A percentile compares a stretch with the other conserved stretches of the same genome.
Evolutionary conservation across 2,797 vertebrate species (phyloP).

Genomic region (Eupleurogrammus muticus): DNA sequence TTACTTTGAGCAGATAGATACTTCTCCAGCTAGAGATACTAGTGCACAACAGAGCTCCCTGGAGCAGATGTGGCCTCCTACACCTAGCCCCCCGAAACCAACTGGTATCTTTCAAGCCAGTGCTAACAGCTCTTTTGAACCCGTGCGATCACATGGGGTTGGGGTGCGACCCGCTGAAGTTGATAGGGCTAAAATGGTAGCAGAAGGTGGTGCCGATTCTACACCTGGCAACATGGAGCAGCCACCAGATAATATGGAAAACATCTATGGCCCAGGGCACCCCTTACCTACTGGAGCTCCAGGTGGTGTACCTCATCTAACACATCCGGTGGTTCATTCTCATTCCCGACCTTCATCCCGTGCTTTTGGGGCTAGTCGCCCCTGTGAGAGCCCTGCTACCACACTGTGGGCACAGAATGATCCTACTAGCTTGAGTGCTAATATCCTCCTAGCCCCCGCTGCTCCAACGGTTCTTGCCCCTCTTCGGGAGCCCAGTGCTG

Average conservation of each 20-base stretch:
- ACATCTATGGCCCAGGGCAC: constrained; percentile 83
- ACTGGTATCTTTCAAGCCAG: constrained; percentile 95
- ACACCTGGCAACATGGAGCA: constrained; percentile 93
- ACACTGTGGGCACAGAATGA: constrained; percentile 97
- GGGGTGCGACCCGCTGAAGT: constrained; percentile 89
- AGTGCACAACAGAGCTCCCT: constrained; percentile 50
- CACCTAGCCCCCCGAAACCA: constrained; percentile 96
- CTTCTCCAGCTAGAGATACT: constrained; percentile 86
- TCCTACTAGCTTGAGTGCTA: constrained; percentile 88
- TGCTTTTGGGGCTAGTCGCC: constrained; percentile 83
- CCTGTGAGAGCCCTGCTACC: constrained; percentile 96
- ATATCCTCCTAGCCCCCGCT: constrained; percentile 93
- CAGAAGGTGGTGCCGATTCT: constrained; percentile 83
- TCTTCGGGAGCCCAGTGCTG: constrained; percentile 82
- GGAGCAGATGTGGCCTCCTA: constrained; percentile 82
- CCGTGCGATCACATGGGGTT: constrained; percentile 90
- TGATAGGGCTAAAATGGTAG: constrained; percentile 91
- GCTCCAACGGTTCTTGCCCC: constrained; percentile 90
- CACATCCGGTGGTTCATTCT: constrained; percentile 66
- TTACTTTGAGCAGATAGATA: constrained; percentile 98
- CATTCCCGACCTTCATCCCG: constrained; percentile 87
- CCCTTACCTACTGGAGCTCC: constrained; percentile 46
- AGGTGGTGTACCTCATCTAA: constrained; percentile 44
- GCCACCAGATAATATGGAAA: constrained; percentile 97
- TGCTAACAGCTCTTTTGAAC: constrained; percentile 98